phyloP scores from a whole-genome alignment of 2,113 vertebrate genomes.

The Ctenodactylus gundi region DNA sequence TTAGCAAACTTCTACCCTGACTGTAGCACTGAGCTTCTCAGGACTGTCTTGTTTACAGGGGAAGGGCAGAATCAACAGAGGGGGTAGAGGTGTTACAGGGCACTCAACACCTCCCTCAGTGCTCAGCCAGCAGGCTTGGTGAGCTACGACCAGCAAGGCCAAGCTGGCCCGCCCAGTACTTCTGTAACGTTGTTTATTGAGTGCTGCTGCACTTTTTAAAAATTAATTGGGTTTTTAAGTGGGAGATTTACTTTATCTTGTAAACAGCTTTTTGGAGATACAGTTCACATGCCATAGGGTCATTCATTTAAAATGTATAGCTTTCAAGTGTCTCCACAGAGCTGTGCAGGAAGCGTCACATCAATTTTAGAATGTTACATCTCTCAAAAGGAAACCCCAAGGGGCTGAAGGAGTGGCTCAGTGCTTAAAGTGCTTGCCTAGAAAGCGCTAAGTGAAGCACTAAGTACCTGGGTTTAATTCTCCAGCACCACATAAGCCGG shows the following conservation, averaged over 20 bases:
- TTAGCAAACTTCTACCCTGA: rapidly evolving
- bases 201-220: neutral
- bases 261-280: neutral
- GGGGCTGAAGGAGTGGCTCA: too few species aligned
- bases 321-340: neutral
- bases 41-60: rapidly evolving
- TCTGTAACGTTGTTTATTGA: too few species aligned
- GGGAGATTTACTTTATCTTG: neutral
- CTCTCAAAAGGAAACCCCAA: neutral
- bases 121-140: neutral
- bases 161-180: neutral
- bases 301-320: too few species aligned
- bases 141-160: rapidly evolving
- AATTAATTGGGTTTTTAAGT: neutral
- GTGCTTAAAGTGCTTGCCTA: too few species aligned
- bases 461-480: too few species aligned
- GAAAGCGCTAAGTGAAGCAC: too few species aligned
- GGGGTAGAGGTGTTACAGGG: rapidly evolving
- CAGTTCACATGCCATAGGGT: rapidly evolving
- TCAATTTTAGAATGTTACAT: neutral
- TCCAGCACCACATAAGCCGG: too few species aligned
- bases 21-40: rapidly evolving
- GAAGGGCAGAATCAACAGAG: rapidly evolving
- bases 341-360: neutral
- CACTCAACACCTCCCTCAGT: too few species aligned